These are phyloP conservation scores for Hapalemur alaotrensis DNA, from an alignment of 2,797 vertebrate species.

Conservation along the genomic window DNA sequence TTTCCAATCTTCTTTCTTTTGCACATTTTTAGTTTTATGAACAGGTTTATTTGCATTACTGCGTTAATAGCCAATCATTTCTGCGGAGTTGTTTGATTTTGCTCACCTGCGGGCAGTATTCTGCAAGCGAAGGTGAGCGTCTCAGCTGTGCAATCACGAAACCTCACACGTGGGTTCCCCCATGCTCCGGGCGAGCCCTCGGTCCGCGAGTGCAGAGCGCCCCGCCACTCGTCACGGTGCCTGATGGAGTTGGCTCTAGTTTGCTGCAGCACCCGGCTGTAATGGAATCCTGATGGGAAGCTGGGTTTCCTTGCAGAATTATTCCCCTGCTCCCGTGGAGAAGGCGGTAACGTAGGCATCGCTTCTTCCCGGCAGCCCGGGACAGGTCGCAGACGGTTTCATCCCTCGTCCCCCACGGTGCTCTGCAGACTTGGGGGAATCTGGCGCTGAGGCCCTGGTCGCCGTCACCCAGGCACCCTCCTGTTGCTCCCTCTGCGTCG, in stretches of 20 bases:
- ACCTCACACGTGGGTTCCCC: not conserved
- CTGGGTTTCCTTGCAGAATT: constrained; percentile 35
- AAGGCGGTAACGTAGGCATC: constrained; percentile 1
- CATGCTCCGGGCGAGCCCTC: not conserved
- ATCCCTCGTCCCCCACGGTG: not conserved
- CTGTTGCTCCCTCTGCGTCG: not conserved
- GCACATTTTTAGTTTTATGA: not conserved
- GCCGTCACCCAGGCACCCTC: not conserved
- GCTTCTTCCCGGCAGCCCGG: not conserved
- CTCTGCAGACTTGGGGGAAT: not conserved
- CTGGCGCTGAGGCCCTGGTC: not conserved
- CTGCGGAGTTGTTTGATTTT: not conserved
- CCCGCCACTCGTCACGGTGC: not conserved
- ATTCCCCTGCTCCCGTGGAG: not conserved
- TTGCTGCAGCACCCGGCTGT: constrained; percentile 62
- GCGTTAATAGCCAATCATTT: not conserved
- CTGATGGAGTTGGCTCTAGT: constrained; percentile 58
- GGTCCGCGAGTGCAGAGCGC: rapidly evolving
- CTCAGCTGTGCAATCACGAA: not conserved
- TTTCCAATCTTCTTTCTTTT: not conserved
- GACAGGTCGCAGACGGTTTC: not conserved
- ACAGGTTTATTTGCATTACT: not conserved
- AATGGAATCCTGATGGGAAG: constrained; percentile 58
- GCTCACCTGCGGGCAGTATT: not conserved
- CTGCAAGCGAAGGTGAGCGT: not conserved